Evolutionary conservation across 2,888 invertebrate species (phyloP).

Genomic region (Cartodere bifasciata): DNA sequence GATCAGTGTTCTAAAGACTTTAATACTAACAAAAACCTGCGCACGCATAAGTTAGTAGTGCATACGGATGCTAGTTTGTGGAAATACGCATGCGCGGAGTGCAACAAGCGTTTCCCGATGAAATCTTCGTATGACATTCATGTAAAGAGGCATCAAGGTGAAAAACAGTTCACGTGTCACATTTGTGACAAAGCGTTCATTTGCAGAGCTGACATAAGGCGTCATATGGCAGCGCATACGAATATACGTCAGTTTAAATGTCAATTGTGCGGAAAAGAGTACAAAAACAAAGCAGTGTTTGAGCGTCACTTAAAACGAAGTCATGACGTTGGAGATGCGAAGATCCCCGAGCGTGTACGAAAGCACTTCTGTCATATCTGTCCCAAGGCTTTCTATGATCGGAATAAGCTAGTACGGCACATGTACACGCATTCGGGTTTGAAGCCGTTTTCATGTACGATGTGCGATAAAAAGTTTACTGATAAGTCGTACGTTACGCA

Average conservation of each 20-base stretch:
- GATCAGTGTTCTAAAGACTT: slow-evolving; percentile 22
- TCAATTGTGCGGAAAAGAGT: slow-evolving; percentile 38
- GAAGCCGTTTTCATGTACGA: slow-evolving; percentile 13
- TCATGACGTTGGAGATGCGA: slow-evolving; percentile 31
- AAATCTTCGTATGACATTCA: slow-evolving; percentile 16
- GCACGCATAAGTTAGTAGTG: slow-evolving; percentile 19
- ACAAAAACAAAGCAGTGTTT: slow-evolving; percentile 34
- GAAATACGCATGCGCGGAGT: slow-evolving; percentile 16
- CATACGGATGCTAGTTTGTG: slow-evolving; percentile 16
- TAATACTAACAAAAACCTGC: slow-evolving; percentile 25
- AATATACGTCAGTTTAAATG: slow-evolving; percentile 25
- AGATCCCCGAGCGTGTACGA: slow-evolving; percentile 25
- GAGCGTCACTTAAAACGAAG: slow-evolving; percentile 38
- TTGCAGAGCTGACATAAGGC: slow-evolving; percentile 14
- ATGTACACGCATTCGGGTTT: slow-evolving; percentile 16
- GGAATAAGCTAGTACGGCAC: slow-evolving; percentile 17
- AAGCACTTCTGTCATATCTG: slow-evolving; percentile 17
- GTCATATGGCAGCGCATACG: slow-evolving; percentile 16
- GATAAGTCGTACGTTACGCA: slow-evolving; percentile 16
- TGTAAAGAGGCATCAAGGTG: slow-evolving; percentile 16
- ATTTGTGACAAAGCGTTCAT: slow-evolving; percentile 17
- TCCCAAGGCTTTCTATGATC: slow-evolving; percentile 26
- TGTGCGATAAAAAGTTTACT: slow-evolving; percentile 16
- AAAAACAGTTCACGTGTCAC: slow-evolving; percentile 17
- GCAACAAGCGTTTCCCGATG: slow-evolving; percentile 16